Percentiles rank a stretch among this genome's conserved stretches.
Conservation (phyloP, 2,888 invertebrate species). For the Galeruca laticollis region DNA sequence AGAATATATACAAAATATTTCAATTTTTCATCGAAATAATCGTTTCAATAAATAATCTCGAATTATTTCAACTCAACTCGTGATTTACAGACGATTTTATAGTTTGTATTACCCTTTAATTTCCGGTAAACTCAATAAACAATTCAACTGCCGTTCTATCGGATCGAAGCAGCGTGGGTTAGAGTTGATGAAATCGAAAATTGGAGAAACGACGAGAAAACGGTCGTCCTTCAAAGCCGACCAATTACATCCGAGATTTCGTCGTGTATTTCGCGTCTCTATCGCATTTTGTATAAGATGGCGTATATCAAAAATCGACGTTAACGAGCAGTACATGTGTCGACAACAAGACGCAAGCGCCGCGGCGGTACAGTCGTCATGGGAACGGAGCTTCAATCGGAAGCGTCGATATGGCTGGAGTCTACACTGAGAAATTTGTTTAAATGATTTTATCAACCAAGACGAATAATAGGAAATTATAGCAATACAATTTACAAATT, state of each 20-base stretch:
- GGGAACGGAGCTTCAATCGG: constrained; percentile 64
- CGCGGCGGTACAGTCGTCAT: constrained; percentile 50
- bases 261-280: constrained; percentile 29
- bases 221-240: constrained; percentile 29
- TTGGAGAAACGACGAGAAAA: constrained; percentile 27
- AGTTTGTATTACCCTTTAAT: no score
- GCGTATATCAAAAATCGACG: constrained; percentile 69
- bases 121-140: background rate
- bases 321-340: constrained; percentile 64
- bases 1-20: no score
- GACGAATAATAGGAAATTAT: no score
- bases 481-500: no score
- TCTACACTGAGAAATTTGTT: constrained; percentile 26
- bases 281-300: constrained; percentile 63
- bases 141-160: constrained; percentile 4
- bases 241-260: constrained; percentile 30
- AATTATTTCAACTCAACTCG: no score
- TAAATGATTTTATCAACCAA: no score
- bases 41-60: no score
- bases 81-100: no score
- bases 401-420: constrained; percentile 65
- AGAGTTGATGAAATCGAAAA: constrained; percentile 27
- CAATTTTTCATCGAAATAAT: no score
- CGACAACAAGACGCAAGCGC: constrained; percentile 58
- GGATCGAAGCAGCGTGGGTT: constrained; percentile 7